Evolutionary conservation across 1,140 invertebrate genomes (phyloP).

Genomic region (Popillia japonica): DNA sequence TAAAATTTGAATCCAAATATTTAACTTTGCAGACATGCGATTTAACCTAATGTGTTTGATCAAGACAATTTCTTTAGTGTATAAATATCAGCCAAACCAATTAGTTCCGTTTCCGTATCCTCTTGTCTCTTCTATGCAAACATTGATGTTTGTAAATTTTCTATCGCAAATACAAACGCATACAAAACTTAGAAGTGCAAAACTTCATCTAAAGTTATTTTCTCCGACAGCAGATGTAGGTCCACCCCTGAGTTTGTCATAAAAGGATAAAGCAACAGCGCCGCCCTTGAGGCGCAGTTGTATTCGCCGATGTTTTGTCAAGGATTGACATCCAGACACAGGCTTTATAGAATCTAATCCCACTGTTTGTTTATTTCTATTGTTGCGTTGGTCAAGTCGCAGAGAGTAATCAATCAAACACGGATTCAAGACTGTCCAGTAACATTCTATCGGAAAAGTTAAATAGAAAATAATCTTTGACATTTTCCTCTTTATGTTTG

Average conservation of each 20-base stretch:
- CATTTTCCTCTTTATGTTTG: too few species aligned
- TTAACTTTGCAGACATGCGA: too few species aligned
- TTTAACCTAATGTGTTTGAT: too few species aligned
- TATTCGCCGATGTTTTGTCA: slow-evolving; percentile 6
- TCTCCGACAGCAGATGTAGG: slow-evolving; percentile 12
- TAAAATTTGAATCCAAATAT: background rate
- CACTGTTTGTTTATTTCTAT: background rate
- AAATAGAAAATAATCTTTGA: background rate
- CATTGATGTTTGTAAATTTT: background rate
- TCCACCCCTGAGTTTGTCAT: background rate
- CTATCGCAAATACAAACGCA: background rate
- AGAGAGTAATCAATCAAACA: background rate
- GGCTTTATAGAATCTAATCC: background rate
- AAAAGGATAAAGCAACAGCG: background rate
- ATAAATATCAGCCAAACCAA: too few species aligned
- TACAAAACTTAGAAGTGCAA: background rate
- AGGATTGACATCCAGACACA: background rate
- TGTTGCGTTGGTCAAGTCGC: background rate
- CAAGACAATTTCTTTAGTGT: too few species aligned
- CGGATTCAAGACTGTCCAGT: background rate
- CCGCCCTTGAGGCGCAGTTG: background rate
- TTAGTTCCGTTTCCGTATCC: too few species aligned
- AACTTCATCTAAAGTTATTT: slow-evolving; percentile 2
- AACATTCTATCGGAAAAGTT: background rate
- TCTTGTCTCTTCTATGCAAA: background rate